phyloP scores from a whole-genome alignment of 2,113 vertebrate genomes.

The Perca schrenkii region DNA sequence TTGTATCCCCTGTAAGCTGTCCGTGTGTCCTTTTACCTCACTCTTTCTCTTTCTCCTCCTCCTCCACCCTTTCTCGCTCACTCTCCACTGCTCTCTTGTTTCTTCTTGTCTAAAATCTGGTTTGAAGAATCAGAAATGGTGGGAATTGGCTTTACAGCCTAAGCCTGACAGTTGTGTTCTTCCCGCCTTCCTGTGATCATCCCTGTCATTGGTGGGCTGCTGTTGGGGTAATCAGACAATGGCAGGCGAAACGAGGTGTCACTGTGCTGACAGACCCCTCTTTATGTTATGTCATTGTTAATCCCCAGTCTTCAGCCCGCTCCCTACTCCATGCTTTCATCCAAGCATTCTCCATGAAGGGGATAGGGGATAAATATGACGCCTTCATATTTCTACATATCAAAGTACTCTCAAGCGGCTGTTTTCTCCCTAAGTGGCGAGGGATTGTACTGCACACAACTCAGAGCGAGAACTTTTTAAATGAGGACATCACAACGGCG shows the following conservation, averaged over 20 bases:
- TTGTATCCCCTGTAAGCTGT: slow-evolving; percentile 98
- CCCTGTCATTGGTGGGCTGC: slow-evolving; percentile 89
- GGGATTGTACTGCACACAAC: slow-evolving; percentile 70
- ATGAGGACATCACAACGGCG: slow-evolving; percentile 74
- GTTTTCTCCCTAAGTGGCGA: slow-evolving; percentile 78
- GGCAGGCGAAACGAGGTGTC: slow-evolving; percentile 90
- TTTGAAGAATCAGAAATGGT: slow-evolving; percentile 88
- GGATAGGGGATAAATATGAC: slow-evolving; percentile 77
- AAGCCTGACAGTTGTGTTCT: slow-evolving; percentile 93
- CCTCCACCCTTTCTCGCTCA: slow-evolving; percentile 61
- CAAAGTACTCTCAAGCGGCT: slow-evolving; percentile 79
- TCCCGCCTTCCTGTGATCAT: slow-evolving; percentile 98
- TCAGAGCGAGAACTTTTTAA: slow-evolving; percentile 76
- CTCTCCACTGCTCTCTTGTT: slow-evolving; percentile 66
- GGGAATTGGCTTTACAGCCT: slow-evolving; percentile 93
- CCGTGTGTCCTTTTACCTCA: slow-evolving; percentile 88
- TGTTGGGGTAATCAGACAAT: slow-evolving; percentile 90
- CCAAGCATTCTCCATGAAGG: slow-evolving; percentile 58
- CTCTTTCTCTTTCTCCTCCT: slow-evolving; percentile 64
- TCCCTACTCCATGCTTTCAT: slow-evolving; percentile 72
- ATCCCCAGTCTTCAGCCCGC: slow-evolving; percentile 85
- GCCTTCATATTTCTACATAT: slow-evolving; percentile 83
- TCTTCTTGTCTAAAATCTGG: slow-evolving; percentile 80
- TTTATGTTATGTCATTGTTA: slow-evolving; percentile 88
- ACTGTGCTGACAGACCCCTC: slow-evolving; percentile 89